Evolutionary conservation across 2,797 vertebrate species (phyloP).

Genomic region (Masticophis lateralis): DNA sequence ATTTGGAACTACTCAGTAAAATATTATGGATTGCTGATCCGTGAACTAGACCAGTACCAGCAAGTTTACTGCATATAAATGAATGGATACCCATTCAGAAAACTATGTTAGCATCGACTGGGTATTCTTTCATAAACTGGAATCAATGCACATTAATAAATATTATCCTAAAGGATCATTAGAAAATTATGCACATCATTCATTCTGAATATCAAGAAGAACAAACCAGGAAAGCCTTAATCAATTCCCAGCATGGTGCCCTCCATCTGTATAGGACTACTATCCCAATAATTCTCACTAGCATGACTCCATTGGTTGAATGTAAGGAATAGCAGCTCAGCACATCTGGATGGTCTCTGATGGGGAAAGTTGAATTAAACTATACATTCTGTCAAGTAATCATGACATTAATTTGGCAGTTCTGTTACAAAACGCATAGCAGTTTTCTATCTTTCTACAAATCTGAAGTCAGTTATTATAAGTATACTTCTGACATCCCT

Average conservation of each 20-base stretch:
- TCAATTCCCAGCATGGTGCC: neutral
- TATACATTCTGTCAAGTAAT: neutral
- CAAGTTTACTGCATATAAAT: conserved; percentile 53
- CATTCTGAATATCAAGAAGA: neutral
- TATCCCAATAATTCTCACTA: neutral
- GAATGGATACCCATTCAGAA: conserved; percentile 33
- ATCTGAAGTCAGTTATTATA: neutral
- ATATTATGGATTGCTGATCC: conserved; percentile 16
- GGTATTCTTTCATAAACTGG: neutral
- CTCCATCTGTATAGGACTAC: neutral
- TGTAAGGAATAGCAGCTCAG: neutral
- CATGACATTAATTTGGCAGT: neutral
- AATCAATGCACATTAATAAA: conserved; percentile 12
- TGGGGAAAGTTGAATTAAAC: neutral
- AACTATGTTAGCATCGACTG: neutral
- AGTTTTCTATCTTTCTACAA: neutral
- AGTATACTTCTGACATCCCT: neutral
- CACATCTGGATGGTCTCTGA: neutral
- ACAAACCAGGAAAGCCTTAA: conserved; percentile 1
- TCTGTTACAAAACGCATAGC: neutral
- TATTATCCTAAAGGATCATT: conserved; percentile 17
- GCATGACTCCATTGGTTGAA: neutral
- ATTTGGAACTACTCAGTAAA: neutral
- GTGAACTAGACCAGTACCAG: conserved; percentile 41
- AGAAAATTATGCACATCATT: neutral